Evolutionary conservation across 2,888 invertebrate species (phyloP).

Genomic region (Microctonus hyperodae): DNA sequence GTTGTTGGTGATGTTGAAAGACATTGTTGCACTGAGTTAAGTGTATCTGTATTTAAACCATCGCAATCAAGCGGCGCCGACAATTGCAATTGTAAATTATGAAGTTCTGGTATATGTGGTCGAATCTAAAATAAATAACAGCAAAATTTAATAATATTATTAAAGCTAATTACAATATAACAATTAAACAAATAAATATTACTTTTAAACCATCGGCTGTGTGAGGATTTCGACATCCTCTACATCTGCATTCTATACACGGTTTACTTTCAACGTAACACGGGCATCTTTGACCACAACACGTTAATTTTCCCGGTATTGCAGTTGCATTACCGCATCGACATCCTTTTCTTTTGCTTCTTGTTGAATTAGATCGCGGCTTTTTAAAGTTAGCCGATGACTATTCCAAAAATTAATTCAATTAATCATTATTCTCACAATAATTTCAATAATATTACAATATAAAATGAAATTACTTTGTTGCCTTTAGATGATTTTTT

Average conservation of each 20-base stretch:
- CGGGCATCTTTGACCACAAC: constrained; percentile 92
- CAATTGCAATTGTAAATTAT: constrained; percentile 68
- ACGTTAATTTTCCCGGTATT: constrained; percentile 88
- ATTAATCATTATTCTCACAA: constrained; percentile 28
- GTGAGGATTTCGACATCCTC: constrained; percentile 92
- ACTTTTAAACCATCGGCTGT: constrained; percentile 83
- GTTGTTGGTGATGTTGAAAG: constrained; percentile 59
- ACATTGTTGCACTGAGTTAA: constrained; percentile 59
- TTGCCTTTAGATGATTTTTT: constrained; percentile 59
- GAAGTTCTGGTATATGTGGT: constrained; percentile 74
- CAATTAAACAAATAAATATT: constrained; percentile 40
- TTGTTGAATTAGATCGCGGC: constrained; percentile 61
- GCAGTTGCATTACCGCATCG: constrained; percentile 91
- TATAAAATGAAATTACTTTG: constrained; percentile 51
- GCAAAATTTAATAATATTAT: constrained; percentile 8
- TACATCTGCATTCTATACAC: constrained; percentile 89
- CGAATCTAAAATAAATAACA: constrained; percentile 65
- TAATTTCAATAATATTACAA: constrained; percentile 20
- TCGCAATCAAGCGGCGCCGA: constrained; percentile 59
- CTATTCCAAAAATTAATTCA: constrained; percentile 37
- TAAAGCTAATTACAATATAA: constrained; percentile 25
- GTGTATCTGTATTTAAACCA: constrained; percentile 50
- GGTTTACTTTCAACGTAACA: constrained; percentile 92
- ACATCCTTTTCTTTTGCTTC: constrained; percentile 76
- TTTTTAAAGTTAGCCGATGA: constrained; percentile 65